Evolutionary conservation across 1,140 invertebrate species (phyloP), one percentile per base, ranked within the genome.

Genomic region (Drosophila tsacasi): DNA sequence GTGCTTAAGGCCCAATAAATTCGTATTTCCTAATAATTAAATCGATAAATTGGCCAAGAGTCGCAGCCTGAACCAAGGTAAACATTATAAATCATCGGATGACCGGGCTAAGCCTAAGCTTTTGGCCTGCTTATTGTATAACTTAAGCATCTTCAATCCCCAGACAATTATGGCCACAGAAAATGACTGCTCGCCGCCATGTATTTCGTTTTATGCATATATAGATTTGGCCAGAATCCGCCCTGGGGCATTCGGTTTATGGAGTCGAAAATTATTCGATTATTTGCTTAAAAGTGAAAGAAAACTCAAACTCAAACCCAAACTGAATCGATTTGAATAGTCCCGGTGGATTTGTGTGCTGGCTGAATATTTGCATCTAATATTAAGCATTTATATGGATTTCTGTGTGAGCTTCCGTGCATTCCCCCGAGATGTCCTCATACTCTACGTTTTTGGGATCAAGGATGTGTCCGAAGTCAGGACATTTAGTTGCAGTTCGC

Each of bases 301-400:
- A 59, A 58, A 37, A 73, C 17, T 23, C 59, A 52, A 49, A 52
- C 44, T 25, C 32, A 17, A 35, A 72, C 8, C 8, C 39, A 23
- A 60, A 49, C 59, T 35, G 23, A 52, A 72, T 61, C 67, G 42
- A 63, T 68, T 74, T 67, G 46, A 76, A 79, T 66, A 39, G 54
- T 46, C 54, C 50, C 57, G 37, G 21, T 40, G 46, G 71, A 60
- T 25, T 17, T 25, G 54, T 62, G 39, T 37, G 69, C 39, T 27
- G 35, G 60, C 60, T 47, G 63, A 47, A 54, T 44, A 58, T 64
- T 78, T 75, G 50, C 66, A 61, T 75, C 27, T 47, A 37, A 42
- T 73, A 78, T 79, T 69, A 59, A 83, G 65, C 55, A 74, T 83
- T 80, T 49, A 63, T 63, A 49, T 64, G 44, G 58, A 50, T 59